Evolutionary conservation across 2,797 vertebrate species (phyloP), one percentile per base, ranked within the genome.

Genomic region (Fratercula arctica): DNA sequence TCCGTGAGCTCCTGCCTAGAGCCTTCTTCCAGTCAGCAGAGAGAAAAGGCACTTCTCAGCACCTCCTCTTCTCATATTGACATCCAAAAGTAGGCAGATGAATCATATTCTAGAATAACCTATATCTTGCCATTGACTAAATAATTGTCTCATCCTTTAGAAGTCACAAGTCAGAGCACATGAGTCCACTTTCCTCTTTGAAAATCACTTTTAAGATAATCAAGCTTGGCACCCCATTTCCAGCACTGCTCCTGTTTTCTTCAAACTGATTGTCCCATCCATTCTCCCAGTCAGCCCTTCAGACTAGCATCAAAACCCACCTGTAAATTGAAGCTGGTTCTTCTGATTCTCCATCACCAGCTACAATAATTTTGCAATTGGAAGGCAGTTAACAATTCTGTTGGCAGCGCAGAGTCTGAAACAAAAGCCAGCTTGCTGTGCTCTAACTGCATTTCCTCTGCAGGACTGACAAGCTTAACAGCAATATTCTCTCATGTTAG

Each of bases 401-500:
- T 51, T 89, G 57, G 35, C 45, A 81, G 24, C 3, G 0, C 57
- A 61, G 35, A 57, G 11, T 61, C 63, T 80, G 80, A 93, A 94
- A 74, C 21, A 90, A 86, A 95, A 91, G 39, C 15, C 85, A 92
- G 25, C 29, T 64, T 90, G 51, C 48, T 90, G 59, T 70, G 24
- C 51, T 89, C 60, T 87, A 90, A 75, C 63, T 84, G 41, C 24
- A 73, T 70, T 82, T 85, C 37, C 25, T 79, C 56, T 59, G 56
- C 53, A 70, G 77, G 87, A 83, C 75, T 66, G 79, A 92, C 75
- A 92, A 84, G 72, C 53, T 79, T 92, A 94, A 83, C 46, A 83
- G 72, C n/a, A 93, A 80, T 85, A 85, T 46, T 59, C 45, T 89
- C 64, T 74, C 75, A 48, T 18, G 56, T 82, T 51, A 87, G 68